phyloP scores from a whole-genome alignment of 1,140 invertebrate genomes.

The Drosophila pectinifera region DNA sequence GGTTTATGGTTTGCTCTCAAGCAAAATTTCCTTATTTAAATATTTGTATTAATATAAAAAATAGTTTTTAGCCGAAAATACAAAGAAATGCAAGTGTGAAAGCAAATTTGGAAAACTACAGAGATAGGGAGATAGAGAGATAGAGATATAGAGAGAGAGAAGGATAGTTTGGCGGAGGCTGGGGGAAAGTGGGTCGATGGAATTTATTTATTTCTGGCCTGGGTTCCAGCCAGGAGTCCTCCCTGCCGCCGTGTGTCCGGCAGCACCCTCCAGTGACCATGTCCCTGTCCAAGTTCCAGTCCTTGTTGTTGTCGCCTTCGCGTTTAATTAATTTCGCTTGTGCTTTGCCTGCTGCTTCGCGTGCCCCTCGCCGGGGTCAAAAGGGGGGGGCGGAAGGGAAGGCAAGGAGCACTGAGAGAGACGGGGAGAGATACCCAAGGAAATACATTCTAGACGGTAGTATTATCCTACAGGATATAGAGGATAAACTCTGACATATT shows the following conservation, averaged over 20 bases:
- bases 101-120: too few relatives aligned
- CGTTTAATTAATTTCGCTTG: constrained; percentile 74
- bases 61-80: too few relatives aligned
- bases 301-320: constrained; percentile 43
- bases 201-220: constrained; percentile 33
- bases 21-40: too few relatives aligned
- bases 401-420: not conserved
- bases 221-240: constrained; percentile 3
- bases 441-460: too few relatives aligned
- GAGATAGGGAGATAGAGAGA: too few relatives aligned
- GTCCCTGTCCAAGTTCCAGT: not conserved
- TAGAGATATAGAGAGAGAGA: not conserved
- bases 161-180: not conserved
- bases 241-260: constrained; percentile 1
- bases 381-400: not conserved
- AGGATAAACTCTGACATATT: too few relatives aligned
- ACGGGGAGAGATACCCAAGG: not conserved
- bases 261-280: not conserved
- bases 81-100: too few relatives aligned
- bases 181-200: constrained; percentile 39
- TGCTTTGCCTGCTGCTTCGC: constrained; percentile 42
- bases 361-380: constrained; percentile 16
- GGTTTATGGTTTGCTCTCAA: too few relatives aligned
- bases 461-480: too few relatives aligned
- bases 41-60: too few relatives aligned